Conservation (phyloP, 2,888 invertebrate species). For the Poecilobothrus nobilitatus region DNA sequence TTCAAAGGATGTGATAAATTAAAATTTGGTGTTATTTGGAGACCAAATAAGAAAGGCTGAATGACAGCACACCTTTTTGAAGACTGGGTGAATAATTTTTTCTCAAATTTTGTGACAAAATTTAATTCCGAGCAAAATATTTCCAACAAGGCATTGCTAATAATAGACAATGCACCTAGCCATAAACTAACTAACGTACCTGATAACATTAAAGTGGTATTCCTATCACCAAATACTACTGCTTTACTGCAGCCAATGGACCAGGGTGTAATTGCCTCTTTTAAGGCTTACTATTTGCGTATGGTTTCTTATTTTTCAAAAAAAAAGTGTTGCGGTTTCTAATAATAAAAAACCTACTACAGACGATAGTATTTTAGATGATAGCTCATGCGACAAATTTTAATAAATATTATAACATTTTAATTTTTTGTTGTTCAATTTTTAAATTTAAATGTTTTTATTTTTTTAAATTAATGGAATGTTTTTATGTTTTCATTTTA, state of each 20-base stretch:
- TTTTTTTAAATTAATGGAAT: too few species aligned
- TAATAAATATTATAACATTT: too few species aligned
- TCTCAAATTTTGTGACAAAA: constrained; percentile 10
- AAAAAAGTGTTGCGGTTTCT: too few species aligned
- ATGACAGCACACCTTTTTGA: constrained; percentile 12
- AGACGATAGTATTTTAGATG: too few species aligned
- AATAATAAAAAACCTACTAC: too few species aligned
- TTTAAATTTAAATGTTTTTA: too few species aligned
- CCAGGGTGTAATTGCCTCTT: neutral
- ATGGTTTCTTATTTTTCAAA: too few species aligned
- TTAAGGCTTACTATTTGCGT: constrained; percentile 16
- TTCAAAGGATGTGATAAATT: constrained; percentile 4
- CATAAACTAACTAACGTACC: constrained; percentile 3
- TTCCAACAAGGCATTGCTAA: constrained; percentile 7
- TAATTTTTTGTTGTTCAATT: too few species aligned
- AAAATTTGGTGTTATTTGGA: constrained; percentile 9
- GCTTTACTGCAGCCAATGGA: constrained; percentile 2
- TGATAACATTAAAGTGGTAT: neutral
- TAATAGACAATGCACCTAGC: constrained; percentile 9
- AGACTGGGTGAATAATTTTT: constrained; percentile 9
- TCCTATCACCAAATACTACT: neutral
- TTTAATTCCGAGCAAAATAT: constrained; percentile 8
- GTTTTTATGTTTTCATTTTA: too few species aligned
- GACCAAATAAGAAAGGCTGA: constrained; percentile 9
- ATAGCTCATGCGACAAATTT: too few species aligned